A percentile compares a stretch with the other conserved stretches of the same genome.
Conservation (phyloP, 1,140 invertebrate genomes). For the Vanessa atalanta region DNA sequence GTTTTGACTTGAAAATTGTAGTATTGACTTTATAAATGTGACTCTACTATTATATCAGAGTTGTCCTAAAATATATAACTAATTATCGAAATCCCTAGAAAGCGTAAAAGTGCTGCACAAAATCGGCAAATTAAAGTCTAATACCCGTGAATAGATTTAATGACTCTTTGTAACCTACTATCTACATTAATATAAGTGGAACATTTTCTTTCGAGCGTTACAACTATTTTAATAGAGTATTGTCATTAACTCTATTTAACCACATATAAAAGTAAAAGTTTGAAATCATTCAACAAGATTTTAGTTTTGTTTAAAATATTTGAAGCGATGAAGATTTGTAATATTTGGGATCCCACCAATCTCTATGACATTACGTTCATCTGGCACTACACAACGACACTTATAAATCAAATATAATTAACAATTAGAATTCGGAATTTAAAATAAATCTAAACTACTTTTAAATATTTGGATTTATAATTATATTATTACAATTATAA, state of each 20-base stretch:
- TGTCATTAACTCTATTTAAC: background rate
- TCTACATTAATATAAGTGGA: background rate
- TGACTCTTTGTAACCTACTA: background rate
- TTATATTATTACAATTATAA: too few species aligned
- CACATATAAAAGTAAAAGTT: background rate
- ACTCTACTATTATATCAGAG: background rate
- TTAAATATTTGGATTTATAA: too few species aligned
- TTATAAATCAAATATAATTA: too few species aligned
- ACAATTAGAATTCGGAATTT: too few species aligned
- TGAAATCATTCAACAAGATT: too few species aligned
- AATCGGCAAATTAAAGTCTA: conserved; percentile 39
- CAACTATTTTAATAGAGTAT: background rate
- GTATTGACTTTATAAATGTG: background rate
- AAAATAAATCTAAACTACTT: too few species aligned
- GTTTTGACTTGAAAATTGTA: conserved; percentile 1
- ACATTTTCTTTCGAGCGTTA: background rate
- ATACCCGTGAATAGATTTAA: conserved; percentile 22
- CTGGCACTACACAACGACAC: too few species aligned
- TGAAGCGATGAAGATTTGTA: too few species aligned
- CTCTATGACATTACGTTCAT: too few species aligned
- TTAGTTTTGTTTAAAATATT: too few species aligned
- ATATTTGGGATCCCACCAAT: too few species aligned
- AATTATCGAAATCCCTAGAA: conserved; percentile 22
- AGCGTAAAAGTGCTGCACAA: conserved; percentile 35
- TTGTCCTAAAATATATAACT: background rate